These are phyloP conservation scores for Netelia melanura DNA, from an alignment of 2,888 invertebrate species.

Conservation along the genomic window DNA sequence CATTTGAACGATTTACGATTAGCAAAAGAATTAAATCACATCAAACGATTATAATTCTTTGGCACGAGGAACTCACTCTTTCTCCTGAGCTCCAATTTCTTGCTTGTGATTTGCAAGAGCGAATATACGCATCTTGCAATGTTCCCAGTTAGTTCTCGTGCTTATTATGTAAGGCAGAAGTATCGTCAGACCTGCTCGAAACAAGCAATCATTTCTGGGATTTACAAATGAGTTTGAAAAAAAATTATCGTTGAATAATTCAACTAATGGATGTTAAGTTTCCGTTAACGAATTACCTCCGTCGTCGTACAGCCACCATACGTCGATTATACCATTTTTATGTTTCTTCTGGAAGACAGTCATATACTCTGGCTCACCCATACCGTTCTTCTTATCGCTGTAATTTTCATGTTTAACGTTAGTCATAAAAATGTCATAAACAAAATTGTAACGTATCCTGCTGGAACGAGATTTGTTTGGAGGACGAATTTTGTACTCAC, in stretches of 20 bases:
- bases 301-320: slow-evolving; percentile 99
- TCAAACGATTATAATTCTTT: not conserved
- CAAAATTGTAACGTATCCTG: not conserved
- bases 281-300: slow-evolving; percentile 86
- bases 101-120: slow-evolving; percentile 93
- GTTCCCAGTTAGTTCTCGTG: slow-evolving; percentile 91
- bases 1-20: not conserved
- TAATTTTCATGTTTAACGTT: slow-evolving; percentile 27
- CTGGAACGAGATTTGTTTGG: not conserved
- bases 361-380: slow-evolving; percentile 87
- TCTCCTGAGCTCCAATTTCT: slow-evolving; percentile 92
- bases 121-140: slow-evolving; percentile 92
- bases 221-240: slow-evolving; percentile 66
- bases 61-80: slow-evolving; percentile 89
- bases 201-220: slow-evolving; percentile 65
- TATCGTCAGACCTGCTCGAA: slow-evolving; percentile 89
- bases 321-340: slow-evolving; percentile 93
- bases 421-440: slow-evolving; percentile 25
- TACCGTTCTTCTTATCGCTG: slow-evolving; percentile 78
- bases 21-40: not conserved
- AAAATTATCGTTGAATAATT: slow-evolving; percentile 19
- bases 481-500: slow-evolving; percentile 68
- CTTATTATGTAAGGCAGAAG: slow-evolving; percentile 94
- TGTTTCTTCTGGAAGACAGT: slow-evolving; percentile 92
- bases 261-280: not conserved